These are phyloP conservation scores for Unio delphinus DNA, from an alignment of 2,888 invertebrate genomes.

Conservation along the genomic window DNA sequence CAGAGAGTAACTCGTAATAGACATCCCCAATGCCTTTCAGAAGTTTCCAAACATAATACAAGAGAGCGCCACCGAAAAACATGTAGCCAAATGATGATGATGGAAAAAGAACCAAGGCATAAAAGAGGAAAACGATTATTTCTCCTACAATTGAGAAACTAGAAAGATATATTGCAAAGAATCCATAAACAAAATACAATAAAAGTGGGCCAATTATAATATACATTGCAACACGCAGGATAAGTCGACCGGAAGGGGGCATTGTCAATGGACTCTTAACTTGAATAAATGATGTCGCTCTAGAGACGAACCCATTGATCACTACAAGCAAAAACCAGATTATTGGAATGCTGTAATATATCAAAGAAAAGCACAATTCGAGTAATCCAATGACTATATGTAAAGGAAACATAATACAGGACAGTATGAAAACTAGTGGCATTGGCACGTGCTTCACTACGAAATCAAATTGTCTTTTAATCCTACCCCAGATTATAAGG, in stretches of 20 bases:
- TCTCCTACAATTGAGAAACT: constrained; percentile 19
- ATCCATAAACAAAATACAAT: too few relatives aligned
- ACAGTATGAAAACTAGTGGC: too few relatives aligned
- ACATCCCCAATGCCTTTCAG: constrained; percentile 8
- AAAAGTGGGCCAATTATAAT: too few relatives aligned
- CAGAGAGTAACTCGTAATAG: constrained; percentile 17
- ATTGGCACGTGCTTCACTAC: too few relatives aligned
- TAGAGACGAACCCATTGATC: not conserved
- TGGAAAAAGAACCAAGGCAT: constrained; percentile 19
- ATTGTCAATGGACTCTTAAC: too few relatives aligned
- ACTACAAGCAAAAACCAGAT: not conserved
- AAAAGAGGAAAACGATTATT: constrained; percentile 15
- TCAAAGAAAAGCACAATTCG: constrained; percentile 4
- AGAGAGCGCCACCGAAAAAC: constrained; percentile 14
- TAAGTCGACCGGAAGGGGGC: too few relatives aligned
- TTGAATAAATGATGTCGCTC: too few relatives aligned
- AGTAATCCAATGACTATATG: not conserved
- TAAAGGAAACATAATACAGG: not conserved
- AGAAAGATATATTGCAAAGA: constrained; percentile 3
- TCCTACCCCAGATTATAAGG: not conserved
- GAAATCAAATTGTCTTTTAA: not conserved
- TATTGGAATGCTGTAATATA: constrained; percentile 10
- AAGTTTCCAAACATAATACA: constrained; percentile 17
- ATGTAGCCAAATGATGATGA: constrained; percentile 22
- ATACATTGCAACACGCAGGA: too few relatives aligned